phyloP scores from a whole-genome alignment of 2,888 invertebrate species.

The Stegana nigrithorax region DNA sequence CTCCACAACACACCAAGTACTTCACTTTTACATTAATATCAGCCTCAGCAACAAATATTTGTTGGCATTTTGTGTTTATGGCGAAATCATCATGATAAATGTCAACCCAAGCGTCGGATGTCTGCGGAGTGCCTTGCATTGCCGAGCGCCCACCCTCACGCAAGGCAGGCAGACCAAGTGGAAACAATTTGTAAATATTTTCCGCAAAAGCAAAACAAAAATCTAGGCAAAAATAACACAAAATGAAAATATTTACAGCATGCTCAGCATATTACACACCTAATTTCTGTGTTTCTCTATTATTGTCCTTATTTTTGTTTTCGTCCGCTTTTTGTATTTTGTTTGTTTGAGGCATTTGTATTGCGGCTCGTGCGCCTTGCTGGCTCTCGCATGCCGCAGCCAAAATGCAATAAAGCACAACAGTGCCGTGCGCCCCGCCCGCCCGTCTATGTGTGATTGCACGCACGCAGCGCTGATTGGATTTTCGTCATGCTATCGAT shows the following conservation, averaged over 20 bases:
- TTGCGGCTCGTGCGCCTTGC: no score
- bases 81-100: constrained; percentile 59
- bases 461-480: constrained; percentile 46
- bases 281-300: constrained; percentile 51
- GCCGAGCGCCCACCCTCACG: background rate
- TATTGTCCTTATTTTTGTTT: constrained; percentile 3
- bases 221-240: constrained; percentile 11
- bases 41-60: constrained; percentile 3
- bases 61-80: constrained; percentile 54
- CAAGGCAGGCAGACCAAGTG: constrained; percentile 17
- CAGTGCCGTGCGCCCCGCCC: constrained; percentile 1
- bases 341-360: no score
- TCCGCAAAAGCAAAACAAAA: constrained; percentile 22
- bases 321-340: no score
- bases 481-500: constrained; percentile 54
- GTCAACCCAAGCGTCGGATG: constrained; percentile 51
- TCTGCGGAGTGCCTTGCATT: constrained; percentile 38
- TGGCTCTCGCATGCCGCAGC: no score
- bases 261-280: constrained; percentile 60
- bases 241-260: constrained; percentile 46
- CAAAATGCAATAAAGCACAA: constrained; percentile 28
- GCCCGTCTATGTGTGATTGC: background rate
- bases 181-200: constrained; percentile 49
- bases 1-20: background rate
- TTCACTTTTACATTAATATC: constrained; percentile 20